Conservation (phyloP, 2,888 invertebrate species). For the Drosophila suboccidentalis region DNA sequence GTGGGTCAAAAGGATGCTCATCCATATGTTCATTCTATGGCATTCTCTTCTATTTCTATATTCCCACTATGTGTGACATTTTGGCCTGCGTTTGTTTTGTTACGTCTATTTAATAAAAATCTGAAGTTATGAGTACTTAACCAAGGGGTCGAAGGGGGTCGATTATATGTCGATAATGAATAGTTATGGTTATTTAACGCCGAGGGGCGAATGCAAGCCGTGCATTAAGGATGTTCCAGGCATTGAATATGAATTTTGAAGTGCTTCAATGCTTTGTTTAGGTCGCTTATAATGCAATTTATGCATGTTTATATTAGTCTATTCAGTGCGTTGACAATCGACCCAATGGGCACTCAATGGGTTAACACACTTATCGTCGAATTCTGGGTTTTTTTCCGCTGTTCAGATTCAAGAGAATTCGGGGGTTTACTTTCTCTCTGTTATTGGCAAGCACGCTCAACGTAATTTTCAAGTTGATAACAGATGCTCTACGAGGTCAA, state of each 20-base stretch:
- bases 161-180: constrained; percentile 80
- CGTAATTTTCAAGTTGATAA: constrained; percentile 47
- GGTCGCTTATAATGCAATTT: constrained; percentile 77
- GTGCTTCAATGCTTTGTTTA: constrained; percentile 69
- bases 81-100: constrained; percentile 57
- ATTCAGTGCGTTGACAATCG: constrained; percentile 30
- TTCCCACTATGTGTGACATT: constrained; percentile 59
- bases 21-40: constrained; percentile 40
- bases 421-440: constrained; percentile 41
- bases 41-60: neutral
- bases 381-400: neutral
- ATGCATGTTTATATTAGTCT: constrained; percentile 69
- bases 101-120: constrained; percentile 77
- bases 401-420: neutral
- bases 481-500: constrained; percentile 30
- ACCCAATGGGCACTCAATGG: constrained; percentile 48
- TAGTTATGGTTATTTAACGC: constrained; percentile 78
- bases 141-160: constrained; percentile 28
- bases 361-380: constrained; percentile 33
- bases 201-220: constrained; percentile 43
- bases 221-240: constrained; percentile 48
- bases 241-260: constrained; percentile 34
- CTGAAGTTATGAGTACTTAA: constrained; percentile 77
- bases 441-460: constrained; percentile 22
- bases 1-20: constrained; percentile 76